Evolutionary conservation across 2,888 invertebrate species (phyloP).

Genomic region (Dryobota labecula): DNA sequence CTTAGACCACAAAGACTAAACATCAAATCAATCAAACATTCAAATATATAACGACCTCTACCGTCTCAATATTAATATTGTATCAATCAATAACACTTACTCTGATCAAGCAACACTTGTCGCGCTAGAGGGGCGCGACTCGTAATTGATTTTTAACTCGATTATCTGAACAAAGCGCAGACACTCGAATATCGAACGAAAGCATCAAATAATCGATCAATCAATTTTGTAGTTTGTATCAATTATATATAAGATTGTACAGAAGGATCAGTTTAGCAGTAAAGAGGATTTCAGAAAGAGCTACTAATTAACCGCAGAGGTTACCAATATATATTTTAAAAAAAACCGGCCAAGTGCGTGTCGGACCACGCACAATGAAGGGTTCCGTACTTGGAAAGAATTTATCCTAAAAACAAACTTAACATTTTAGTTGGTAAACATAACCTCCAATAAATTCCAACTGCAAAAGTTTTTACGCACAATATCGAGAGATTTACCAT

Average conservation of each 20-base stretch:
- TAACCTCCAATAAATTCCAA: too few species aligned
- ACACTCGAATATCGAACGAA: constrained; percentile 32
- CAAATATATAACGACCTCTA: constrained; percentile 12
- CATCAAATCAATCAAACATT: constrained; percentile 33
- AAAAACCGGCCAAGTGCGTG: too few species aligned
- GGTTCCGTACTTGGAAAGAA: too few species aligned
- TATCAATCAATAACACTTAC: constrained; percentile 38
- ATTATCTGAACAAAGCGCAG: constrained; percentile 50
- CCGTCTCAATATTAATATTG: constrained; percentile 32
- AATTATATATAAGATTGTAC: constrained; percentile 9
- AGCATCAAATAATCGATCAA: constrained; percentile 37
- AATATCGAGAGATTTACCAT: too few species aligned
- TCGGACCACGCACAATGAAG: too few species aligned
- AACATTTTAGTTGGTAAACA: too few species aligned
- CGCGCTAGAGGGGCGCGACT: constrained; percentile 1
- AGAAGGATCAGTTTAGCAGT: background rate
- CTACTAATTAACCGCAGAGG: background rate
- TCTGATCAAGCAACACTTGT: constrained; percentile 43
- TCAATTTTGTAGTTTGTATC: too few species aligned
- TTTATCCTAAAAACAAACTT: too few species aligned
- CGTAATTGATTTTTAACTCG: constrained; percentile 57
- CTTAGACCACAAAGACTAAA: background rate
- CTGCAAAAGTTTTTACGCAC: too few species aligned
- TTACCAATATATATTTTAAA: background rate
- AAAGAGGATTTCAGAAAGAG: background rate